These are phyloP conservation scores for Eidolon dupreanum DNA, from an alignment of 2,797 vertebrate genomes.

Conservation along the genomic window DNA sequence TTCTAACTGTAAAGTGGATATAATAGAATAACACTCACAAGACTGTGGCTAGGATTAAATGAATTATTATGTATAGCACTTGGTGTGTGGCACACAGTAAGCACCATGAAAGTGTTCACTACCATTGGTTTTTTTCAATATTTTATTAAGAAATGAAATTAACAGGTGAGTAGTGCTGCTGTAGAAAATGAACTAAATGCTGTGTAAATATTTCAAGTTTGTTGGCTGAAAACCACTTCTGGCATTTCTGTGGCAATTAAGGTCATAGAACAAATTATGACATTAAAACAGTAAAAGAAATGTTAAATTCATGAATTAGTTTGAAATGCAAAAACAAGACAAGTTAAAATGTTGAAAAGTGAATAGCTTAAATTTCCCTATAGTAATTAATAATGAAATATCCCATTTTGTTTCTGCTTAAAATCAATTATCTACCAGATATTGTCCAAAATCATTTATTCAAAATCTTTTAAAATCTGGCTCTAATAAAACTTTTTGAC, in stretches of 20 bases:
- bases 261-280: neutral
- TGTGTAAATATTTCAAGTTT: neutral
- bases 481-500: conserved; percentile 9
- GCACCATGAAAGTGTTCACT: neutral
- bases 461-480: neutral
- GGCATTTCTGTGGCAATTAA: neutral
- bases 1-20: neutral
- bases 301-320: neutral
- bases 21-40: neutral
- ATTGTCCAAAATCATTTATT: neutral
- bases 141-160: conserved; percentile 27
- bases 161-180: neutral
- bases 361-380: neutral
- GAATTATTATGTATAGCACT: neutral
- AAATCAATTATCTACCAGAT: neutral
- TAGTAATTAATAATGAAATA: conserved; percentile 10
- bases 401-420: neutral
- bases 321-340: conserved; percentile 16
- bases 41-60: neutral
- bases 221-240: neutral
- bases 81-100: neutral
- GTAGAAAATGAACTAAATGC: neutral
- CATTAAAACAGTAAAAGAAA: neutral
- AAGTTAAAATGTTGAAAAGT: neutral
- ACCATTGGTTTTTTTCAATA: neutral